Percentiles rank a stretch among this genome's conserved stretches.
Evolutionary conservation across 2,113 vertebrate species (phyloP).

Genomic region (Epinephelus cyanopodus): DNA sequence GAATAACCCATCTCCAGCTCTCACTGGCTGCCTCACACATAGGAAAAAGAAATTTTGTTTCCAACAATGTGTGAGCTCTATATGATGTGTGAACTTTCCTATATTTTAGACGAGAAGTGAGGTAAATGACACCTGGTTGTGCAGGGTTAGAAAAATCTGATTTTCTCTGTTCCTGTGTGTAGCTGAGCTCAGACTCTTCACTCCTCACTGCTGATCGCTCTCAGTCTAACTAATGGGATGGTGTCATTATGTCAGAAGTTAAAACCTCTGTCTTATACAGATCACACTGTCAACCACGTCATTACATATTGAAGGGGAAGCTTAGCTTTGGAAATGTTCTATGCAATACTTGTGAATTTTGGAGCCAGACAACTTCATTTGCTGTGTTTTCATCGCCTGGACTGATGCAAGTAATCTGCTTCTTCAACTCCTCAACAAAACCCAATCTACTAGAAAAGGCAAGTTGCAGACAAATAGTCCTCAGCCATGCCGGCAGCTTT

Average conservation of each 20-base stretch:
- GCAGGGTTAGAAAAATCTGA: conserved; percentile 35
- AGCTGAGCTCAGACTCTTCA: conserved; percentile 6
- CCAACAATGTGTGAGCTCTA: conserved; percentile 9
- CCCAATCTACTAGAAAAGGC: not conserved
- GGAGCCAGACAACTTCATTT: not conserved
- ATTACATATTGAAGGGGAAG: not conserved
- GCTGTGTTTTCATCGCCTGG: not conserved
- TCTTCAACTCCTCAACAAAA: not conserved
- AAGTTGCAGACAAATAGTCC: not conserved
- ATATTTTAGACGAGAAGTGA: conserved; percentile 36
- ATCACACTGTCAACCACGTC: not conserved
- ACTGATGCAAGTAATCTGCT: not conserved
- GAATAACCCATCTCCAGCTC: conserved; percentile 45
- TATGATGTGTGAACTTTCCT: conserved; percentile 53
- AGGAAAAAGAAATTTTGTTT: conserved; percentile 51
- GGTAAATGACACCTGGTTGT: conserved; percentile 41
- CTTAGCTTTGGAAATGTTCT: not conserved
- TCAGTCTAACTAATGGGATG: not conserved
- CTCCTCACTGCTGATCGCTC: not conserved
- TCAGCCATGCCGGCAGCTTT: not conserved
- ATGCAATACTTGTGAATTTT: not conserved
- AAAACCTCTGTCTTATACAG: not conserved
- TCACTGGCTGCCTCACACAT: conserved; percentile 17
- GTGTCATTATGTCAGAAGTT: not conserved
- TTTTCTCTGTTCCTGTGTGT: conserved; percentile 22